Conservation (phyloP, 1,140 invertebrate species). For the Sycophaga agraensis region DNA sequence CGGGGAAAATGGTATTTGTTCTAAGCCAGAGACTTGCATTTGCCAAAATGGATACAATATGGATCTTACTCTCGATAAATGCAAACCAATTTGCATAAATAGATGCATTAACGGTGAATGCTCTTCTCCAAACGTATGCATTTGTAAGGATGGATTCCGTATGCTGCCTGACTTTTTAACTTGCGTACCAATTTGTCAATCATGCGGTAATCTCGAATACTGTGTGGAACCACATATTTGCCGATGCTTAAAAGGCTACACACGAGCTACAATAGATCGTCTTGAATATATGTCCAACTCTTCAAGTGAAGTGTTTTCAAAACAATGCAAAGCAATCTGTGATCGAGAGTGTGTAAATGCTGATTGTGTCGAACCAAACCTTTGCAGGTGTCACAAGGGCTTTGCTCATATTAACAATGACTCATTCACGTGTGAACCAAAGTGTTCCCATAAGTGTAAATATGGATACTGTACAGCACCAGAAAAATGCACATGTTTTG, state of each 20-base stretch:
- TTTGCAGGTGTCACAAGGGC: slow-evolving; percentile 7
- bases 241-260: slow-evolving; percentile 29
- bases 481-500: slow-evolving; percentile 34
- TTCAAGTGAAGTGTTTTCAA: too few relatives aligned
- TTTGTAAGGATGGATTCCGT: slow-evolving; percentile 39
- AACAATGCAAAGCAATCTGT: slow-evolving; percentile 9
- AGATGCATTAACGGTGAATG: slow-evolving; percentile 36
- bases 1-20: slow-evolving; percentile 21
- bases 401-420: neutral
- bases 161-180: neutral
- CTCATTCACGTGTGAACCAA: slow-evolving; percentile 25
- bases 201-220: slow-evolving; percentile 24
- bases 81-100: slow-evolving; percentile 19
- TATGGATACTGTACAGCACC: slow-evolving; percentile 38
- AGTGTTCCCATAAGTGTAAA: slow-evolving; percentile 29
- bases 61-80: neutral
- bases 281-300: too few relatives aligned
- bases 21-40: slow-evolving; percentile 23
- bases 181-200: slow-evolving; percentile 35
- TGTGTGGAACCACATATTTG: slow-evolving; percentile 38
- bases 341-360: neutral
- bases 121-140: slow-evolving; percentile 37
- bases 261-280: neutral
- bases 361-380: slow-evolving; percentile 3
- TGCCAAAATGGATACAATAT: slow-evolving; percentile 33